Evolutionary conservation across 2,888 invertebrate genomes (phyloP).

Genomic region (Rhagium mordax): DNA sequence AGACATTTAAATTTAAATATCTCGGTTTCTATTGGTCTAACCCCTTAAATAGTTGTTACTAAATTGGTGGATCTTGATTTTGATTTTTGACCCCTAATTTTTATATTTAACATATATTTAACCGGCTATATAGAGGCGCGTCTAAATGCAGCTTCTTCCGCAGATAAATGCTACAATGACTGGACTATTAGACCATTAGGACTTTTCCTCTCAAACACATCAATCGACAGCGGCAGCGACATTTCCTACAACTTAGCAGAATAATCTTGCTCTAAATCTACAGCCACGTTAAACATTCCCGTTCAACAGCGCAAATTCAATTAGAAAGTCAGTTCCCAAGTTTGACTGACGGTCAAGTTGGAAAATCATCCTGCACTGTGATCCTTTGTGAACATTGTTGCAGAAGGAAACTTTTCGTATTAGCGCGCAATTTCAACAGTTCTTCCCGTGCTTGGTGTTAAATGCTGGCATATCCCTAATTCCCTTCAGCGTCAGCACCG

Average conservation of each 20-base stretch:
- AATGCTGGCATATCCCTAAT: background rate
- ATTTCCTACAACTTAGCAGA: background rate
- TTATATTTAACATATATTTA: too few relatives aligned
- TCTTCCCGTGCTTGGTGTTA: background rate
- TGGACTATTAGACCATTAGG: too few relatives aligned
- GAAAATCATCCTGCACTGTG: background rate
- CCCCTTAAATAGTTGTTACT: too few relatives aligned
- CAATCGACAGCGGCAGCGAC: background rate
- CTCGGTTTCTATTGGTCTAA: too few relatives aligned
- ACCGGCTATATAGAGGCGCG: too few relatives aligned
- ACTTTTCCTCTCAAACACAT: too few relatives aligned
- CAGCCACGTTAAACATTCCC: background rate
- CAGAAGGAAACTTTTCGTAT: constrained; percentile 6
- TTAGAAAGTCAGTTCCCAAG: background rate
- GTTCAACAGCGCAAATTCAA: background rate
- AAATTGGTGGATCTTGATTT: too few relatives aligned
- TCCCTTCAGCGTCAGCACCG: too few relatives aligned
- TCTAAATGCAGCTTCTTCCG: too few relatives aligned
- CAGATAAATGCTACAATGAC: too few relatives aligned
- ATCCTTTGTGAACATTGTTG: background rate
- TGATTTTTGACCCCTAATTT: too few relatives aligned
- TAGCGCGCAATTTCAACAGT: constrained; percentile 1
- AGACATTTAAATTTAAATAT: too few relatives aligned
- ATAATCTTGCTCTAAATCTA: background rate
- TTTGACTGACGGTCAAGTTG: constrained; percentile 1